phyloP scores from a whole-genome alignment of 2,888 invertebrate genomes.

The Idaea dimidiata region DNA sequence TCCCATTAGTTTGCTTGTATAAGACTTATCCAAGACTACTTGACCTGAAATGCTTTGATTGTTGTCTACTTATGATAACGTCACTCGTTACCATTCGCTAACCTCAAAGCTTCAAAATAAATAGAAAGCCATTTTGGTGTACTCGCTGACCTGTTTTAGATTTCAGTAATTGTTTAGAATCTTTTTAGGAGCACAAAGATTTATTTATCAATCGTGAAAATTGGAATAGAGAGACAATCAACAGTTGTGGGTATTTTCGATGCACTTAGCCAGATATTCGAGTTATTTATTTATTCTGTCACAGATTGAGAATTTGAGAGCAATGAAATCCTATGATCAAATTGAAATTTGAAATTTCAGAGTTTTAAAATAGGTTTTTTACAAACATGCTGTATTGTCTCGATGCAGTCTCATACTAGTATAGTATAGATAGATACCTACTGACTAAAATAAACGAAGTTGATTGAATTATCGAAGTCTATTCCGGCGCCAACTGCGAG shows the following conservation, averaged over 20 bases:
- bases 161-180: not conserved
- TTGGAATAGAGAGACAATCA: not conserved
- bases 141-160: not conserved
- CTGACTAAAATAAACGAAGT: not conserved
- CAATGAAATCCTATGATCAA: not conserved
- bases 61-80: constrained; percentile 16
- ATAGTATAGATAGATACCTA: not conserved
- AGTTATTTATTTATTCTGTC: not conserved
- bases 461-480: not conserved
- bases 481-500: constrained; percentile 12
- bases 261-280: not conserved
- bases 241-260: not conserved
- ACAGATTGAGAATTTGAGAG: not conserved
- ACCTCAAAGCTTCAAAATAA: constrained; percentile 10
- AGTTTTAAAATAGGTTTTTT: not conserved
- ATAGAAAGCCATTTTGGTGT: constrained; percentile 2
- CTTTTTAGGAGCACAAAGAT: not conserved
- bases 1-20: constrained; percentile 16
- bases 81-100: constrained; percentile 14
- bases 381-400: not conserved
- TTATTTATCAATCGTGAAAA: constrained; percentile 1
- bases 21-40: constrained; percentile 15
- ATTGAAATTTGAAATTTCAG: not conserved
- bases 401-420: not conserved
- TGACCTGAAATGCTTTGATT: constrained; percentile 22